Conservation (phyloP, 2,888 invertebrate genomes). For the Artemia sinica region DNA sequence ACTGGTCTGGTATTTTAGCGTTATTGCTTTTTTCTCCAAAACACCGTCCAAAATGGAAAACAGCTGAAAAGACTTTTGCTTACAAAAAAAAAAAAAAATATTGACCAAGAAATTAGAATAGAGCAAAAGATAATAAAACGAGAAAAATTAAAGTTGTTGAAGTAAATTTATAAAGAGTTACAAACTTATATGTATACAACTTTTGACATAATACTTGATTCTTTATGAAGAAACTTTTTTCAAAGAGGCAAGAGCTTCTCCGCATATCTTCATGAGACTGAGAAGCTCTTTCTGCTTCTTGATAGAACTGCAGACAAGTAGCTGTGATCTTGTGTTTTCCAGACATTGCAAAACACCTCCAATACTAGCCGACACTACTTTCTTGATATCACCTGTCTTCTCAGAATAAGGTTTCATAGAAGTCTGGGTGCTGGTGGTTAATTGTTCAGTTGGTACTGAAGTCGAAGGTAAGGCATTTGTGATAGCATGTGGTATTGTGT, state of each 20-base stretch:
- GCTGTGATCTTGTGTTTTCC: not conserved
- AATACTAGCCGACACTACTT: not conserved
- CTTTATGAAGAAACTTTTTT: not conserved
- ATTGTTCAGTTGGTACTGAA: not conserved
- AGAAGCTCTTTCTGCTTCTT: conserved; percentile 9
- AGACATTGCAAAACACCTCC: not conserved
- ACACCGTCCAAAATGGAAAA: no score
- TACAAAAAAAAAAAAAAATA: no score
- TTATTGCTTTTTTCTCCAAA: no score
- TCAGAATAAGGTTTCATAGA: not conserved
- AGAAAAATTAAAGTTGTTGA: no score
- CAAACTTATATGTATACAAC: no score
- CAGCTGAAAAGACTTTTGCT: no score
- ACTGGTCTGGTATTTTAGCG: no score
- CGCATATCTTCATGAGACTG: not conserved
- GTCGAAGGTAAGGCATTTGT: not conserved
- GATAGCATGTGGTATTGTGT: not conserved
- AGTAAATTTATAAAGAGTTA: no score
- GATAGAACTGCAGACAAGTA: not conserved
- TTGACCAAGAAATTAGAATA: no score
- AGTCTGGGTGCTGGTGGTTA: not conserved
- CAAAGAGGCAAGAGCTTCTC: not conserved
- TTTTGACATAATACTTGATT: not conserved
- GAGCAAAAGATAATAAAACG: no score
- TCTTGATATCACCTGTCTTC: not conserved